phyloP scores from a whole-genome alignment of 2,113 vertebrate genomes.

The Tor tambroides region DNA sequence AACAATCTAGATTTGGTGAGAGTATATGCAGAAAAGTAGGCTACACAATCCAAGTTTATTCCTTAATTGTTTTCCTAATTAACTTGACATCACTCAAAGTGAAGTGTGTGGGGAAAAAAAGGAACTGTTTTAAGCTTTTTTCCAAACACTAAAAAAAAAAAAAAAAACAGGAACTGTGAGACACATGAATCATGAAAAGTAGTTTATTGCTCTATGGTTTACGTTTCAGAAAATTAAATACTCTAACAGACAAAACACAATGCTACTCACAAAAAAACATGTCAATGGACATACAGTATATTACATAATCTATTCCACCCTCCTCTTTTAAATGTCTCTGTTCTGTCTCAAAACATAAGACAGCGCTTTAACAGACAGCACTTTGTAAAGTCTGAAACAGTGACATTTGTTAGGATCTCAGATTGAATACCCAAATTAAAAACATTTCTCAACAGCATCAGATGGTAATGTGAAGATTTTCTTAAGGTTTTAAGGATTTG shows the following conservation, averaged over 20 bases:
- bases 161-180: background rate
- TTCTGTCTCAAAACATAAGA: background rate
- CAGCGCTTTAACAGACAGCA: background rate
- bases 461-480: too few species aligned
- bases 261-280: constrained; percentile 34
- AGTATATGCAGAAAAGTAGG: too few species aligned
- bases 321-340: background rate
- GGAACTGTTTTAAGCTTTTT: background rate
- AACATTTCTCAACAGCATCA: too few species aligned
- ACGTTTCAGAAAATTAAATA: constrained; percentile 68
- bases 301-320: background rate
- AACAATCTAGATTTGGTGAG: too few species aligned
- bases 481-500: too few species aligned
- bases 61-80: too few species aligned
- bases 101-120: background rate
- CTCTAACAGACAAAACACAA: constrained; percentile 56
- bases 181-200: constrained; percentile 53
- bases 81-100: too few species aligned
- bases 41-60: too few species aligned
- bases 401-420: too few species aligned
- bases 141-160: background rate
- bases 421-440: too few species aligned
- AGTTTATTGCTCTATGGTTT: constrained; percentile 68
- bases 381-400: background rate
- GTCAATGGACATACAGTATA: background rate